phyloP scores from a whole-genome alignment of 2,797 vertebrate species.

The Stomatorhinus walkeri region DNA sequence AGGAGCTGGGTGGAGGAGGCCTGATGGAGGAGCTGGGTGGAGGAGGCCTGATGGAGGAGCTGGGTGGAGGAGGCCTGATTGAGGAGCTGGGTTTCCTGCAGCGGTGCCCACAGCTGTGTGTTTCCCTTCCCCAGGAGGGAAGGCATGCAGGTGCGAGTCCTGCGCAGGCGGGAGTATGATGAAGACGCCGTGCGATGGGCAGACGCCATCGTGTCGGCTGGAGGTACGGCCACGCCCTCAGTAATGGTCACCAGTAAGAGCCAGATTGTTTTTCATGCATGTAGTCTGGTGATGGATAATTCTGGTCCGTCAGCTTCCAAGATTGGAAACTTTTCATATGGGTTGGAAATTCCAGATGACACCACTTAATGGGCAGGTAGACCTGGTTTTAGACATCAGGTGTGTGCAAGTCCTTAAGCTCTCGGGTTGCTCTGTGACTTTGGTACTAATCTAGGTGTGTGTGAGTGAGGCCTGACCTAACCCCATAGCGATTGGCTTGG shows the following conservation, averaged over 20 bases:
- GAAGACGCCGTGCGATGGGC: conserved; percentile 89
- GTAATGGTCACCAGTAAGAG: not conserved
- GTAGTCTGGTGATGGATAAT: not conserved
- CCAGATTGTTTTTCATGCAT: not conserved
- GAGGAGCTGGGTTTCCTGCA: not conserved
- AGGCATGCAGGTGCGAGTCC: conserved; percentile 78
- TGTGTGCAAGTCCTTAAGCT: not conserved
- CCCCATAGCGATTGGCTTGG: not conserved
- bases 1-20: no score
- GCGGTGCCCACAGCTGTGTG: not conserved
- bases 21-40: not conserved
- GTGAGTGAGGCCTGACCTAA: not conserved
- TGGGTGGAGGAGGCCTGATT: not conserved
- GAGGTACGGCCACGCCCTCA: conserved; percentile 60
- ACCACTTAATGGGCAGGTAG: not conserved
- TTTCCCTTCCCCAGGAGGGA: conserved; percentile 60
- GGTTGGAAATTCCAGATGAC: not conserved
- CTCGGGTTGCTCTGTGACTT: not conserved
- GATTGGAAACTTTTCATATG: not conserved
- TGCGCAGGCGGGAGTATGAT: conserved; percentile 85
- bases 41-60: not conserved
- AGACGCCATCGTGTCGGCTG: conserved; percentile 88
- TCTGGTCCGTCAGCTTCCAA: not conserved
- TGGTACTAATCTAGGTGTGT: not conserved
- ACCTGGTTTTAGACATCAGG: not conserved